These are phyloP conservation scores for Cryptocephalus moraei DNA, from an alignment of 2,888 invertebrate species.

Conservation along the genomic window DNA sequence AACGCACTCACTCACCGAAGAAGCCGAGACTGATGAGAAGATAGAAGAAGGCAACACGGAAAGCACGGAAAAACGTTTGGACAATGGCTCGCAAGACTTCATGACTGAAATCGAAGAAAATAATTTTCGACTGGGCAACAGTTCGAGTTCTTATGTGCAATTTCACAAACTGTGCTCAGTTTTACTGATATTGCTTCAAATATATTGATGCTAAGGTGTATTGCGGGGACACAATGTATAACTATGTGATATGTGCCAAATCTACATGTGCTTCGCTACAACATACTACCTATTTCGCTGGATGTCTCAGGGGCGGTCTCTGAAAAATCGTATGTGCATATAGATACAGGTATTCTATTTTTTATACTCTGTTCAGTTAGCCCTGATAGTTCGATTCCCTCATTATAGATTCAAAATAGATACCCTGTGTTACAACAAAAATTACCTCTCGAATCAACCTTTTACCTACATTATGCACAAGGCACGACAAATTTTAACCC, in stretches of 20 bases:
- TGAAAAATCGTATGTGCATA: too few relatives aligned
- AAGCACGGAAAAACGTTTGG: slow-evolving; percentile 28
- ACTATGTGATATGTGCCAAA: slow-evolving; percentile 36
- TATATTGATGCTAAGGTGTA: slow-evolving; percentile 27
- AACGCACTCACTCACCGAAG: slow-evolving; percentile 42
- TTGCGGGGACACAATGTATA: slow-evolving; percentile 27
- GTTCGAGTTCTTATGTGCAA: slow-evolving; percentile 7
- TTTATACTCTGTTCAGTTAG: too few relatives aligned
- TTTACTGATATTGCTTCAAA: slow-evolving; percentile 27
- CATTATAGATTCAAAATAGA: too few relatives aligned
- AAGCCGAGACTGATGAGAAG: slow-evolving; percentile 25
- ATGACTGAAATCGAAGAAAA: slow-evolving; percentile 47
- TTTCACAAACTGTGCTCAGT: slow-evolving; percentile 14
- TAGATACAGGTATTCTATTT: too few relatives aligned
- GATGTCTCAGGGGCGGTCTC: slow-evolving; percentile 20
- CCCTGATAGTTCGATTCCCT: too few relatives aligned
- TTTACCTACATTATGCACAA: too few relatives aligned
- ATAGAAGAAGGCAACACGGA: slow-evolving; percentile 20
- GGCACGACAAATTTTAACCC: too few relatives aligned
- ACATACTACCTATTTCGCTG: slow-evolving; percentile 22
- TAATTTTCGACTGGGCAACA: slow-evolving; percentile 21
- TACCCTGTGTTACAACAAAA: too few relatives aligned
- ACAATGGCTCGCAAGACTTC: slow-evolving; percentile 54
- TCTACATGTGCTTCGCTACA: slow-evolving; percentile 36
- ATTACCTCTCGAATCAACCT: too few relatives aligned